These are phyloP conservation scores for Dione vanillae DNA, from an alignment of 2,888 invertebrate genomes.

Conservation along the genomic window DNA sequence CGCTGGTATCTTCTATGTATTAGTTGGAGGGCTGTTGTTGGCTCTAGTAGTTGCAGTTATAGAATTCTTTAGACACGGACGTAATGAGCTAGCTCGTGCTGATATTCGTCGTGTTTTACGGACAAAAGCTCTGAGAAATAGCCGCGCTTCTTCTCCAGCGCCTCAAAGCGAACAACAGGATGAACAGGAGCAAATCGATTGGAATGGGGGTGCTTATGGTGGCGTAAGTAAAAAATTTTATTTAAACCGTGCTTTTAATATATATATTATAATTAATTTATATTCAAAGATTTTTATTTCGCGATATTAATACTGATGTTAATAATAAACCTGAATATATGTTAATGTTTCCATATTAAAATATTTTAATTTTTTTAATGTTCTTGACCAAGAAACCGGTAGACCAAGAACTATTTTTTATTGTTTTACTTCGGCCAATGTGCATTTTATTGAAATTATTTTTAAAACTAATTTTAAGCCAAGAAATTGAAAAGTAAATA, in stretches of 20 bases:
- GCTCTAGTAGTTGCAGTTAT: constrained; percentile 95
- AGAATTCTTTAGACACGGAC: constrained; percentile 97
- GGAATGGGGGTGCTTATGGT: constrained; percentile 72
- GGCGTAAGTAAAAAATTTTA: constrained; percentile 64
- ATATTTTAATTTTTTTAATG: no score
- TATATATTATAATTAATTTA: no score
- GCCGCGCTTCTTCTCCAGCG: constrained; percentile 54
- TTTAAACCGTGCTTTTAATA: no score
- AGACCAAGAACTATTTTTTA: no score
- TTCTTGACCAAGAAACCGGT: no score
- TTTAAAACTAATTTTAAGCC: neutral
- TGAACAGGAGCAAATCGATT: constrained; percentile 71
- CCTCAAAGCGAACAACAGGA: constrained; percentile 57
- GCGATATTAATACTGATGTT: no score
- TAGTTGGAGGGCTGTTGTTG: constrained; percentile 95
- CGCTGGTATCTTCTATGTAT: constrained; percentile 98
- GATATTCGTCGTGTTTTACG: constrained; percentile 93
- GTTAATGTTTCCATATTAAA: no score
- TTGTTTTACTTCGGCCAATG: no score
- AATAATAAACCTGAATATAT: no score
- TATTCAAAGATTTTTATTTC: no score
- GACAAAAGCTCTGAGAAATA: constrained; percentile 92
- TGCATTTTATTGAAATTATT: neutral
- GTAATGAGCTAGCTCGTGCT: constrained; percentile 89
- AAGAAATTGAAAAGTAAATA: neutral